Conservation (phyloP, 1,140 invertebrate genomes). For the Ooceraea biroi region DNA sequence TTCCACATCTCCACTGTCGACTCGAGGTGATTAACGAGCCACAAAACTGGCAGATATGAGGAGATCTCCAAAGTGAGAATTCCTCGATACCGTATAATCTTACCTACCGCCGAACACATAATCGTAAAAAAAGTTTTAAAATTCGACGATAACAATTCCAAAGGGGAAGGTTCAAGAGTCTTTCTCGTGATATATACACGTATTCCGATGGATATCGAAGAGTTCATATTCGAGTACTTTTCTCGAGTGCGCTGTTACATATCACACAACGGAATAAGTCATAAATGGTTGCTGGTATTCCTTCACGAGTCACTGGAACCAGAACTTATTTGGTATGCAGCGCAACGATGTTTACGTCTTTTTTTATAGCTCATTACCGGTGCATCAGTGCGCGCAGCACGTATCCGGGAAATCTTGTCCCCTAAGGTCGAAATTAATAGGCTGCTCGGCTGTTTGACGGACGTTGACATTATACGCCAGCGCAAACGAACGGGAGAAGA, state of each 20-base stretch:
- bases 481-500: background rate
- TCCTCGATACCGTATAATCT: background rate
- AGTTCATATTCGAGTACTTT: no score
- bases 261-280: background rate
- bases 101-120: no score
- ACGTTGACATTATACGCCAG: constrained; percentile 1
- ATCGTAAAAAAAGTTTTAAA: no score
- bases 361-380: constrained; percentile 41
- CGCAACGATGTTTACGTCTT: background rate
- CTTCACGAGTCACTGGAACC: background rate
- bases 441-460: background rate
- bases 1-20: background rate
- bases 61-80: background rate
- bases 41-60: background rate
- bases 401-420: constrained; percentile 42
- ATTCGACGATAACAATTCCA: no score
- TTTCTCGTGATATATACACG: no score
- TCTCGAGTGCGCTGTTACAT: no score
- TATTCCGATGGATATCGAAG: no score
- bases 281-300: background rate
- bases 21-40: background rate
- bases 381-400: background rate
- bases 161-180: no score
- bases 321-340: background rate
- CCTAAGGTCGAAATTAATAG: constrained; percentile 52